Evolutionary conservation across 2,113 vertebrate genomes (phyloP), one percentile per base, ranked within the genome.

Genomic region (Urocitellus parryii): DNA sequence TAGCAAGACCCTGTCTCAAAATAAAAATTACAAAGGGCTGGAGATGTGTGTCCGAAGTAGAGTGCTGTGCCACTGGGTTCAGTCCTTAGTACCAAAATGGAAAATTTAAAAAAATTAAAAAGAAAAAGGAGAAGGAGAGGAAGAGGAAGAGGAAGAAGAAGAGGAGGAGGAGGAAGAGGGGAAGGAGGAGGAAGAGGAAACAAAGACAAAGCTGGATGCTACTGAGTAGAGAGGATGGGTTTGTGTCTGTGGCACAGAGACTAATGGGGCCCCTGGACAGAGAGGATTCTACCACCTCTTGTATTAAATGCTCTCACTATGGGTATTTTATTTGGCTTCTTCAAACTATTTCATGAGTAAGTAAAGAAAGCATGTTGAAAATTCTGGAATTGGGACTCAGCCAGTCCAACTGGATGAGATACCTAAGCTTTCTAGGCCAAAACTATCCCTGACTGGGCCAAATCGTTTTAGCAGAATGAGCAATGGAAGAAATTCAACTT

Each of bases 371-470:
- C 13, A 79, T 74, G 51, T 58, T 34, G 76, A 87, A 93, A 95
- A 92, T 78, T 84, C 61, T 95, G 45, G 70, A 90, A 67, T 14
- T 51, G 25, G 22, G 67, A 87, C 39, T 22, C 90, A 85, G 63
- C 45, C 34, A 39, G 22, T 42, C 0, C 42, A 27, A 11, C 53
- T 85, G 27, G 34, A 78, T 90, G 48, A 37, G 24, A 96, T 93
- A 82, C 67, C 88, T 87, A 74, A 91, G 34, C 22, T 97, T 82
- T 37, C 37, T 8, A 78, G 72, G 65, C 42, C n/a, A 76, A 89
- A 95, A 76, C 63, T 51, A 83, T 76, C 34, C 37, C 12, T 89
- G 42, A 9, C 29, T 51, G 63, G 37, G 74, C 48, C 88, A 95
- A 58, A 92, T 11, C 37, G 4, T 81, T 90, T 80, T 42, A 93